A percentile compares a stretch with the other conserved stretches of the same genome.
Conservation (phyloP, 2,113 vertebrate genomes). For the Oxygymnocypris stewartii region DNA sequence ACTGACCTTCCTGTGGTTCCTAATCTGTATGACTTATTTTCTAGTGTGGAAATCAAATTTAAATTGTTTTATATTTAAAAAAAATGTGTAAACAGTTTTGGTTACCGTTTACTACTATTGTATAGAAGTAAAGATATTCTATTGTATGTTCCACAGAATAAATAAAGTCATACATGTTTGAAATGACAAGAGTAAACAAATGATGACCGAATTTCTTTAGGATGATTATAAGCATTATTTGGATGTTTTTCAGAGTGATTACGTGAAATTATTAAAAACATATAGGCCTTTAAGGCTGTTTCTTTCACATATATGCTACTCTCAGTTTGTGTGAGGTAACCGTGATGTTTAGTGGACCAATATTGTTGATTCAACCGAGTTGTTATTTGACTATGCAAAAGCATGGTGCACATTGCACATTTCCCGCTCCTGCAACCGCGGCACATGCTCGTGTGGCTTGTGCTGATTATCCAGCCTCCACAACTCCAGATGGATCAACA, state of each 20-base stretch:
- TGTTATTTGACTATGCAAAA: slow-evolving; percentile 37
- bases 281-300: not conserved
- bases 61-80: too few species aligned
- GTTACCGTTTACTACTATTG: too few species aligned
- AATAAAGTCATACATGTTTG: too few species aligned
- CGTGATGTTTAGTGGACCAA: slow-evolving; percentile 39
- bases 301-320: not conserved
- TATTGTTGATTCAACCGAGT: slow-evolving; percentile 27
- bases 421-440: slow-evolving; percentile 64
- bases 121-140: too few species aligned
- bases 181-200: not conserved
- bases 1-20: not conserved
- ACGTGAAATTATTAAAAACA: not conserved
- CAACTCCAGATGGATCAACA: slow-evolving; percentile 80
- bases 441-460: slow-evolving; percentile 71
- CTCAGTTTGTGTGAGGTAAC: slow-evolving; percentile 11
- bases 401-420: slow-evolving; percentile 60
- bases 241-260: not conserved
- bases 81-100: too few species aligned
- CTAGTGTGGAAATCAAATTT: not conserved
- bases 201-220: not conserved
- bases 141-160: not conserved
- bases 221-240: not conserved
- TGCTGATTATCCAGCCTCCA: slow-evolving; percentile 67
- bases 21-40: not conserved